These are phyloP conservation scores for Neodiprion lecontei DNA, from an alignment of 1,140 invertebrate genomes.

Conservation along the genomic window DNA sequence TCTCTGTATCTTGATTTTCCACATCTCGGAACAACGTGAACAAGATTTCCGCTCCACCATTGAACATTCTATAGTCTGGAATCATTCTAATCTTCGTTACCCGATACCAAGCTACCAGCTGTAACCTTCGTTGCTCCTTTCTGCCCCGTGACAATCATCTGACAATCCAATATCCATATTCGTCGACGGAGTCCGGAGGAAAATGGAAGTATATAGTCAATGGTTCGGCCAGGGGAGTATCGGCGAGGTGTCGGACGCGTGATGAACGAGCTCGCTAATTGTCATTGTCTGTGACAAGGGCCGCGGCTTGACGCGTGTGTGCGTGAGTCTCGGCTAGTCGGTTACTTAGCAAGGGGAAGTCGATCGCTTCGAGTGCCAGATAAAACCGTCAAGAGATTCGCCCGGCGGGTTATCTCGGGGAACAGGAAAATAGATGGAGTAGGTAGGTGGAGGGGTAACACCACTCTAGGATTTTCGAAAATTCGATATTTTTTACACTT, in stretches of 20 bases:
- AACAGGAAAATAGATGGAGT: neutral
- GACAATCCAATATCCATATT: too few relatives aligned
- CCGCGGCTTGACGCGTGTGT: neutral
- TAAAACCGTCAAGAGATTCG: neutral
- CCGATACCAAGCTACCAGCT: too few relatives aligned
- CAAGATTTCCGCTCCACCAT: too few relatives aligned
- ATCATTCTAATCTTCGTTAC: too few relatives aligned
- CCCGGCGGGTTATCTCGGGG: neutral
- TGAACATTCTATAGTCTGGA: too few relatives aligned
- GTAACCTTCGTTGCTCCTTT: too few relatives aligned
- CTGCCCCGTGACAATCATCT: too few relatives aligned
- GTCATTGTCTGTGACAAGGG: slow-evolving; percentile 5
- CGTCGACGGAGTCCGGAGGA: neutral
- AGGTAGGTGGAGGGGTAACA: neutral
- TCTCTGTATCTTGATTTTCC: too few relatives aligned
- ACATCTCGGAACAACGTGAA: too few relatives aligned
- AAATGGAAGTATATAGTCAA: neutral
- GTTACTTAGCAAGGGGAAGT: neutral
- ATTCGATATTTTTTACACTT: neutral
- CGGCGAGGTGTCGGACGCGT: neutral
- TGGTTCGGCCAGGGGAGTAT: neutral
- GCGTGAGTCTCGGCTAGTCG: neutral
- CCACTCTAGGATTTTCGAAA: neutral
- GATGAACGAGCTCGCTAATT: slow-evolving; percentile 5
- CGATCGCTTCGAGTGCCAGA: neutral